Evolutionary conservation across 2,888 invertebrate genomes (phyloP), one percentile per base, ranked within the genome.

Genomic region (Aphrophora alni): DNA sequence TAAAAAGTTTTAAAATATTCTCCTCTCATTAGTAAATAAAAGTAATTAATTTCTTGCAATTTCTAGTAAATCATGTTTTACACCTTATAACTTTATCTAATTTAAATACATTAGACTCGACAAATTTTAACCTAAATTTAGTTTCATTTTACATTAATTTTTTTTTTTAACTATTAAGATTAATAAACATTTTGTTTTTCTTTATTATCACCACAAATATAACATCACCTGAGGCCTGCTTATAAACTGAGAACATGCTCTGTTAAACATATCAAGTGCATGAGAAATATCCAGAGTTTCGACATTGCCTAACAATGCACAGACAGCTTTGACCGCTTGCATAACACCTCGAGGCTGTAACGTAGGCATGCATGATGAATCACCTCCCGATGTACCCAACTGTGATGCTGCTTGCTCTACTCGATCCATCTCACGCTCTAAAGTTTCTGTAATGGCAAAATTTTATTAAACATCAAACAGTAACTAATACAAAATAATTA

Each of bases 291-390:
- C 97, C 68, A 95, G 89, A 0, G 97, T 98, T 88, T 98, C 97
- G 0, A 98, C 93, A 78, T 94, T 94, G 24, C 96, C 97, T 85
- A 98, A 93, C 24, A 97, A 89, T 33, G 97, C 94, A 86, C 97
- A 97, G 51, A 98, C 94, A 0, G 97, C 97, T 89, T 98, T 98
- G 0, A 98, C 95, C 0, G 97, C 95, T 88, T 98, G 98, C 71
- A 94, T 92, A 72, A 97, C 94, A 4, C 94, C 92, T n/a, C 91
- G 91, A 27, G 93, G 91, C 85, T 93, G 93, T 24, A 93, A 85
- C 5, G 59, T n/a, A 7, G 88, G 87, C 83, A 86, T 86, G 59
- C 85, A 83, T 82, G 79, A 82, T 83, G 85, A 69, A 89, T 1
- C 90, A 88, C 0, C 90, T 89, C 38, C 90, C 90, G 1, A 88